A percentile compares a stretch with the other conserved stretches of the same genome.
Evolutionary conservation across 2,888 invertebrate genomes (phyloP).

Genomic region (Metallyticus violacea): DNA sequence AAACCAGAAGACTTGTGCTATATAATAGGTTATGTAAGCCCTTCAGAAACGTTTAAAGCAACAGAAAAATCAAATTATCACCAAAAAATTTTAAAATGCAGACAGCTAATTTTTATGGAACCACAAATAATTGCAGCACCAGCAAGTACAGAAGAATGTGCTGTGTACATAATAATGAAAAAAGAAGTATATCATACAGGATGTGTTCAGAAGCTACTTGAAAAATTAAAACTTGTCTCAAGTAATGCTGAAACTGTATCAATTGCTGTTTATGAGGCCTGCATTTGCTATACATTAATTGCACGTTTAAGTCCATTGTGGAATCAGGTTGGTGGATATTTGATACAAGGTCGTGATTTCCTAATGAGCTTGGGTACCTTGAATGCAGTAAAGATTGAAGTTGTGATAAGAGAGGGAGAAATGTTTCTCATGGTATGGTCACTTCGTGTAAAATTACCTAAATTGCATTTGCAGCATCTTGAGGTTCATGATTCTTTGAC

Average conservation of each 20-base stretch:
- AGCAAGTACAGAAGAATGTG: conserved; percentile 34
- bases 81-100: conserved; percentile 42
- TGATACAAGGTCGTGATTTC: conserved; percentile 41
- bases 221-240: background rate
- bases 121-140: conserved; percentile 41
- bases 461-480: conserved; percentile 38
- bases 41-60: conserved; percentile 37
- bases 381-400: conserved; percentile 39
- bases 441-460: conserved; percentile 35
- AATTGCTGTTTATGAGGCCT: conserved; percentile 40
- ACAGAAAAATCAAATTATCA: conserved; percentile 41
- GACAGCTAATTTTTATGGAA: conserved; percentile 38
- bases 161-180: conserved; percentile 38
- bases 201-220: conserved; percentile 3
- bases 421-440: conserved; percentile 29
- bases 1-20: conserved; percentile 37
- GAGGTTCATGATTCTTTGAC: conserved; percentile 28
- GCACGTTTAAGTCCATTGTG: conserved; percentile 43
- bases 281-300: conserved; percentile 42
- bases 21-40: conserved; percentile 38
- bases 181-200: conserved; percentile 19
- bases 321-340: conserved; percentile 42
- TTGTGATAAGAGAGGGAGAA: conserved; percentile 36
- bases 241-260: conserved; percentile 31
- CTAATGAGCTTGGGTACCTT: conserved; percentile 33